A percentile compares a stretch with the other conserved stretches of the same genome.
These are phyloP conservation scores for Seira musarum DNA, from an alignment of 2,888 invertebrate species.

Conservation along the genomic window DNA sequence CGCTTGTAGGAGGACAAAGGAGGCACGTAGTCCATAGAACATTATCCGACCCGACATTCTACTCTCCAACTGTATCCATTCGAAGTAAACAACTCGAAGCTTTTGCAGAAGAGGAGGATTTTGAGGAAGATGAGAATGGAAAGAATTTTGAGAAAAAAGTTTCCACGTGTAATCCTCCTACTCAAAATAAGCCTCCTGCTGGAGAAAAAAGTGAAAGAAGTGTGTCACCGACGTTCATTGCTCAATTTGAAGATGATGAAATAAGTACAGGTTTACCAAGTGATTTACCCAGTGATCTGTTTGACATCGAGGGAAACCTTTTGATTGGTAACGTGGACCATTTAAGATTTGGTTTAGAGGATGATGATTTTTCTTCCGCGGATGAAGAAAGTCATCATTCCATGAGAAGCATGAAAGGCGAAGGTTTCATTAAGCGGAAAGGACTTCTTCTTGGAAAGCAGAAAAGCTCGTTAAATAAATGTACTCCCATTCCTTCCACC, in stretches of 20 bases:
- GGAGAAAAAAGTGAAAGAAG: slow-evolving; percentile 3
- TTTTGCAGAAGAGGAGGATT: slow-evolving; percentile 46
- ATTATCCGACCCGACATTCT: slow-evolving; percentile 14
- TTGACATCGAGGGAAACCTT: slow-evolving; percentile 68
- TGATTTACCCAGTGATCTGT: slow-evolving; percentile 68
- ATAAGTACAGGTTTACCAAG: slow-evolving; percentile 65
- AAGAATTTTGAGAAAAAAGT: background rate
- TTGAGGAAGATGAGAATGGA: slow-evolving; percentile 11
- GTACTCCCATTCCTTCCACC: slow-evolving; percentile 39
- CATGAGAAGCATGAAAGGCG: slow-evolving; percentile 24
- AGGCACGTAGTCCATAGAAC: slow-evolving; percentile 6
- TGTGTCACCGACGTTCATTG: slow-evolving; percentile 22
- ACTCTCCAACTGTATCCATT: background rate
- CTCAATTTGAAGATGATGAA: slow-evolving; percentile 56
- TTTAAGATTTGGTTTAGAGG: slow-evolving; percentile 61
- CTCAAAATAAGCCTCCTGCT: background rate
- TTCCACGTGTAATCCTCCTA: background rate
- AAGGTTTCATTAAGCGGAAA: slow-evolving; percentile 8
- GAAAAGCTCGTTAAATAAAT: slow-evolving; percentile 37
- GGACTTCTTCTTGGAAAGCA: background rate
- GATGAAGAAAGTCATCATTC: slow-evolving; percentile 43
- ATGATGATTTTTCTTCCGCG: slow-evolving; percentile 62
- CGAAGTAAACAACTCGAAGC: slow-evolving; percentile 20
- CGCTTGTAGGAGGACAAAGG: background rate
- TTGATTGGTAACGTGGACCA: slow-evolving; percentile 48